phyloP scores from a whole-genome alignment of 2,113 vertebrate species.

The Hystrix brachyura region DNA sequence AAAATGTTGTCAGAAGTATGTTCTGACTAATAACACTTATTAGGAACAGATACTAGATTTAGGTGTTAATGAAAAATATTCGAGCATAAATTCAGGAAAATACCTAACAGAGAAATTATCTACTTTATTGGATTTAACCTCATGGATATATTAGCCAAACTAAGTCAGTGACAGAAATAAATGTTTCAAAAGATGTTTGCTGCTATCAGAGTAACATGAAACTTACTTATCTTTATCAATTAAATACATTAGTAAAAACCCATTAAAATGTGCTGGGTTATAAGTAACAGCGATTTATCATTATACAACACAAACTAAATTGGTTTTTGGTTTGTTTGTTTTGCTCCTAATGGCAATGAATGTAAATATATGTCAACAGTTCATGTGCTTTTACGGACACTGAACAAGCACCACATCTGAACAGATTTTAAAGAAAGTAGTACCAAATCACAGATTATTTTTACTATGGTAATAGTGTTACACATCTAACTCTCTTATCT shows the following conservation, averaged over 20 bases:
- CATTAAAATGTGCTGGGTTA: background rate
- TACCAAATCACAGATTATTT: background rate
- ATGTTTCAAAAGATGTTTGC: background rate
- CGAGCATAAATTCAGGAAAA: background rate
- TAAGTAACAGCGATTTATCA: background rate
- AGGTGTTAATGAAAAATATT: background rate
- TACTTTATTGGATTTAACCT: background rate
- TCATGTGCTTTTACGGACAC: background rate
- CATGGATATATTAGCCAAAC: background rate
- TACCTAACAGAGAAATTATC: background rate
- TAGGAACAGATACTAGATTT: background rate
- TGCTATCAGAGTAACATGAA: background rate
- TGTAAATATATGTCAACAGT: background rate
- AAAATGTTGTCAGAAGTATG: background rate
- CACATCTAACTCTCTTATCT: background rate
- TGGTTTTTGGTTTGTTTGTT: background rate
- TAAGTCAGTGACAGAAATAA: background rate
- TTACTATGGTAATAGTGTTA: background rate
- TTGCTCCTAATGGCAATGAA: background rate
- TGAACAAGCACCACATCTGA: background rate
- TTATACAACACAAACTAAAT: background rate
- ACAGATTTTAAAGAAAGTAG: background rate
- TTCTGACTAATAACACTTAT: background rate
- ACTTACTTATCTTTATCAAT: background rate
- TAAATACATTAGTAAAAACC: background rate